Conservation (phyloP, 2,113 vertebrate species). For the Chaetodon auriga region DNA sequence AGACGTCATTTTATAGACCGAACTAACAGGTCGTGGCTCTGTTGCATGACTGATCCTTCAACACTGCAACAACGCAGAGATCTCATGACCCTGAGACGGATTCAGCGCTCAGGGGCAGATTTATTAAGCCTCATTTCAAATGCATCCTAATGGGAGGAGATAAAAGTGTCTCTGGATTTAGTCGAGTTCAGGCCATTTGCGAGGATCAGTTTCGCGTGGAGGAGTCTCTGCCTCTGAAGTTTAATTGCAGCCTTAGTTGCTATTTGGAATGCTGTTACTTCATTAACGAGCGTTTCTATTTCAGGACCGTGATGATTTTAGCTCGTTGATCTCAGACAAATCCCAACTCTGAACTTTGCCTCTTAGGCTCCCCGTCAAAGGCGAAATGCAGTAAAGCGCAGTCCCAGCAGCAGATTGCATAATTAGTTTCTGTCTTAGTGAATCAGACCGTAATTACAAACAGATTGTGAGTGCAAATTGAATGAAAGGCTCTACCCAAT, state of each 20-base stretch:
- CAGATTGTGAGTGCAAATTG: conserved; percentile 41
- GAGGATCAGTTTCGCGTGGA: conserved; percentile 35
- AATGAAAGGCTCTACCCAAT: conserved; percentile 8
- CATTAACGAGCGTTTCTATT: conserved; percentile 25
- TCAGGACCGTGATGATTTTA: not conserved
- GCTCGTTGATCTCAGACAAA: conserved; percentile 27
- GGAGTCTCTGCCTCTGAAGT: conserved; percentile 38
- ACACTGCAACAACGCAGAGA: not conserved
- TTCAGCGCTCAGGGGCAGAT: conserved; percentile 14
- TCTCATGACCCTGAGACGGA: conserved; percentile 24
- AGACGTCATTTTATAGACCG: too few species aligned
- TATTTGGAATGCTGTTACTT: not conserved
- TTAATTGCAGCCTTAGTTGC: conserved; percentile 25
- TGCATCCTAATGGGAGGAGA: conserved; percentile 21
- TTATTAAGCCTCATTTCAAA: conserved; percentile 46
- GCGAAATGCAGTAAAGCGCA: conserved; percentile 1
- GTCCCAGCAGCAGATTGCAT: conserved; percentile 23
- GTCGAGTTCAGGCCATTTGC: not conserved
- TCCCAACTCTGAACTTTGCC: conserved; percentile 42
- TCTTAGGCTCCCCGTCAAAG: not conserved
- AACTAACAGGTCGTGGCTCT: not conserved
- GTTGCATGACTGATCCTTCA: not conserved
- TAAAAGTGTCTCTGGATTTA: conserved; percentile 31
- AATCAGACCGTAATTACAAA: conserved; percentile 51
- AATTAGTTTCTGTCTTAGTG: conserved; percentile 36